These are phyloP conservation scores for Cecidostiba fungosa DNA, from an alignment of 2,888 invertebrate genomes.

Conservation along the genomic window DNA sequence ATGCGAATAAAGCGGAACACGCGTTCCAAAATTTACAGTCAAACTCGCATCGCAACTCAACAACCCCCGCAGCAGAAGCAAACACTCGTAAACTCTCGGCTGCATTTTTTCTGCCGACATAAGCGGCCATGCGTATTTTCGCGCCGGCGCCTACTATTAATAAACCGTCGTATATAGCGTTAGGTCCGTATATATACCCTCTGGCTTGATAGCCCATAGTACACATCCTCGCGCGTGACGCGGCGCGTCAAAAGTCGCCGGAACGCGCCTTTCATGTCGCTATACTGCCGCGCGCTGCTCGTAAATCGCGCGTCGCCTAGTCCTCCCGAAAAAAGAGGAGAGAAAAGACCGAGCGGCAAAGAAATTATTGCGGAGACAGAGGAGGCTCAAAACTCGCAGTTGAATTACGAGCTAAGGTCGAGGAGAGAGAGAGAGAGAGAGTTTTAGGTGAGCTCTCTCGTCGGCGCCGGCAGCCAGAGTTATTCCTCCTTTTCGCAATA, in stretches of 20 bases:
- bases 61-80: background rate
- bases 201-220: background rate
- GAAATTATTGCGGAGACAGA: slow-evolving; percentile 17
- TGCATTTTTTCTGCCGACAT: slow-evolving; percentile 19
- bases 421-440: slow-evolving; percentile 6
- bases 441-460: slow-evolving; percentile 29
- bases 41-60: background rate
- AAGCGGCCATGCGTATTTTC: slow-evolving; percentile 39
- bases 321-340: slow-evolving; percentile 64
- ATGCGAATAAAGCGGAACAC: background rate
- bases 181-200: background rate
- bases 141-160: slow-evolving; percentile 70
- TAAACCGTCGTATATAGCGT: slow-evolving; percentile 59
- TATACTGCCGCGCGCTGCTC: background rate
- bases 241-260: slow-evolving; percentile 51
- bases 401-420: slow-evolving; percentile 47
- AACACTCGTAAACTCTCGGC: slow-evolving; percentile 9
- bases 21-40: slow-evolving; percentile 20
- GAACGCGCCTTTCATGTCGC: slow-evolving; percentile 46
- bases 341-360: slow-evolving; percentile 10
- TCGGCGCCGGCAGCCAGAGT: slow-evolving; percentile 32
- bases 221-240: slow-evolving; percentile 49
- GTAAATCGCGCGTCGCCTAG: slow-evolving; percentile 64
- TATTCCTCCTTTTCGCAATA: slow-evolving; percentile 47
- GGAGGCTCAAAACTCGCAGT: slow-evolving; percentile 26